Base-by-base conservation (phyloP, 2,113 vertebrate species). In the Sylvia atricapilla region DNA sequence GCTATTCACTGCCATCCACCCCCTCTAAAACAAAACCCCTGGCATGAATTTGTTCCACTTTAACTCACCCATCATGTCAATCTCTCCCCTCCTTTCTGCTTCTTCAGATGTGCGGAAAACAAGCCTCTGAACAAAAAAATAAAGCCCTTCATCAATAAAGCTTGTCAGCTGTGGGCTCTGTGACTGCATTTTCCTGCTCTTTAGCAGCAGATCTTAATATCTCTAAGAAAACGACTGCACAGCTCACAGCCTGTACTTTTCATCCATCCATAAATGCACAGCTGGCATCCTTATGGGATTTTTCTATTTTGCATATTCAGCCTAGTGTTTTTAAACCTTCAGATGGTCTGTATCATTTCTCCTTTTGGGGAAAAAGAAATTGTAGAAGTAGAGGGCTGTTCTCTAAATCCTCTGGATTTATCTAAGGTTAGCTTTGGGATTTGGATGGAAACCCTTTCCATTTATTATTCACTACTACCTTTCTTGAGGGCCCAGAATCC, bases 181-280 rank as follows among this genome's bases (percentile, higher is more conserved):
- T 67, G 41, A 22, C 63, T 94, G 56, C 11, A 43, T 96, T 96
- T 96, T 75, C 52, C 60, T 78, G 6, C 52, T 95, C 60, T 93
- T 96, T 63, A 78, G 60, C 52, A 81, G 72, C 39, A 92, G 64
- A 90, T 90, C 94, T 86, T 94, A 75, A 49, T 84, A 90, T 83
- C 35, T 41, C 64, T 78, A 78, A 88, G 72, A 90, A 91, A 96
- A 93, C 88, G 63, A 95, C 78, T 95, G 72, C 76, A 68, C 79
- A 77, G 41, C 83, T 43, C 81, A 70, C 50, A 93, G 83, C 33
- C 85, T 87, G 31, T 90, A 89, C 50, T 95, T 94, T 91, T 92
- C 83, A 84, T 75, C 83, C 75, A 93, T 77, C 79, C 50, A 70
- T 86, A 88, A 93, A 88, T 53, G 37, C 68, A 75, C 90, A 96